phyloP scores from a whole-genome alignment of 2,888 invertebrate genomes.

The Melanchra persicariae region DNA sequence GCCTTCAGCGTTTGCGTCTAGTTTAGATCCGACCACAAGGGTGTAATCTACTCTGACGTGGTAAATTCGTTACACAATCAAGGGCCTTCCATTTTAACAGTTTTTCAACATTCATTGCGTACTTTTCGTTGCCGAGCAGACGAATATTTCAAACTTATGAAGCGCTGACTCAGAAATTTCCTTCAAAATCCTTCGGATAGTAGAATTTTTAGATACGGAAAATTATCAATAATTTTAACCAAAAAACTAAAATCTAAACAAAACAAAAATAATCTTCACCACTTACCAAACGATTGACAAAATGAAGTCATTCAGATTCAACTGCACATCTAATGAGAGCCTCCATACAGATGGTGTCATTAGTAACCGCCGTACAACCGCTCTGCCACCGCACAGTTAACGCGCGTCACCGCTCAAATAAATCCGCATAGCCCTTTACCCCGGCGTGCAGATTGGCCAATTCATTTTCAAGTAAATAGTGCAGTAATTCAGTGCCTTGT shows the following conservation, averaged over 20 bases:
- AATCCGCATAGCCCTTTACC: conserved; percentile 58
- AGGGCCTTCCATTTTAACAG: neutral
- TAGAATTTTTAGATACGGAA: too few species aligned
- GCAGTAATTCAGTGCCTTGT: conserved; percentile 61
- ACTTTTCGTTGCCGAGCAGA: too few species aligned
- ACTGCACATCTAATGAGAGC: conserved; percentile 61
- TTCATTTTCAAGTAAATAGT: conserved; percentile 71
- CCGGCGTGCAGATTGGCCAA: conserved; percentile 68
- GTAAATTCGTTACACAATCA: neutral
- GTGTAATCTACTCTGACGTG: neutral
- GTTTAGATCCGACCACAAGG: conserved; percentile 18
- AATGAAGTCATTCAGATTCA: conserved; percentile 56
- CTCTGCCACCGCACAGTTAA: conserved; percentile 52
- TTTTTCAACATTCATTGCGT: neutral
- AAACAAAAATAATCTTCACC: conserved; percentile 3
- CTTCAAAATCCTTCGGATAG: too few species aligned
- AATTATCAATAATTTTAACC: too few species aligned
- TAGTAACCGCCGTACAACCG: conserved; percentile 60
- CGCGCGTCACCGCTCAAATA: conserved; percentile 48
- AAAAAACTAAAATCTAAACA: neutral
- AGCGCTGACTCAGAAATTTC: too few species aligned
- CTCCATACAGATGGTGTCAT: conserved; percentile 61
- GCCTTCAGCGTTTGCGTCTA: conserved; percentile 41
- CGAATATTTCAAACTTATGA: too few species aligned
- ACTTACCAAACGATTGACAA: conserved; percentile 32